Evolutionary conservation across 2,888 invertebrate genomes (phyloP), one percentile per base, ranked within the genome.

Genomic region (Pseudococcus longispinus): DNA sequence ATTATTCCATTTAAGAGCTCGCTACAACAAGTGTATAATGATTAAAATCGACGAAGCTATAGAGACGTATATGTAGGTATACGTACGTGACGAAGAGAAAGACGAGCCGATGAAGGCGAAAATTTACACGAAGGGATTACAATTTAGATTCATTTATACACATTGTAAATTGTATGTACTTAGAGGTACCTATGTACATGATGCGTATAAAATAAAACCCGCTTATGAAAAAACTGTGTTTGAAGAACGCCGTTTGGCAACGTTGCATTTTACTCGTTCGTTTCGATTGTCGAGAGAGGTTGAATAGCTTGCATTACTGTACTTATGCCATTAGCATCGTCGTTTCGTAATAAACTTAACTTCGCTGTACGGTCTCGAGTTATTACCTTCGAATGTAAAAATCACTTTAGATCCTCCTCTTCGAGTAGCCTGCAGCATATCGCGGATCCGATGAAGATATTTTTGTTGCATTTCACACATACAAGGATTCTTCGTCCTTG

Each of bases 251-350:
- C 37, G 29, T 74, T 74, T 74, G 74, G 74, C 74, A 74, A 74
- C 74, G 74, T 74, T 74, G 74, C 74, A 74, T 74, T 74, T 74
- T 74, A 32, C 74, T 74, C 74, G 74, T 8, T 37, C n/a, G 74
- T 74, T 74, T 74, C 74, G 74, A 74, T 74, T 74, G 32, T 74
- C 74, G 74, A 74, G 74, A 74, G 74, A 18, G 6, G 74, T 74
- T 74, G 74, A 74, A 74, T 74, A 37, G 74, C 74, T 74, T 18
- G 37, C 32, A 74, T 37, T 74, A 37, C 37, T 32, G 29, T 32
- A 29, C 32, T 74, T 74, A 37, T 37, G 74, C 74, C n/a, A 74
- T 32, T 74, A 74, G 29, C 26, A 65, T 23, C 37, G 37, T 32
- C n/a, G 74, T 74, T 74, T 74, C 74, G 74, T 74, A 74, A 74